Base-by-base conservation (phyloP, 1,140 invertebrate genomes). In the Sipha flava region DNA sequence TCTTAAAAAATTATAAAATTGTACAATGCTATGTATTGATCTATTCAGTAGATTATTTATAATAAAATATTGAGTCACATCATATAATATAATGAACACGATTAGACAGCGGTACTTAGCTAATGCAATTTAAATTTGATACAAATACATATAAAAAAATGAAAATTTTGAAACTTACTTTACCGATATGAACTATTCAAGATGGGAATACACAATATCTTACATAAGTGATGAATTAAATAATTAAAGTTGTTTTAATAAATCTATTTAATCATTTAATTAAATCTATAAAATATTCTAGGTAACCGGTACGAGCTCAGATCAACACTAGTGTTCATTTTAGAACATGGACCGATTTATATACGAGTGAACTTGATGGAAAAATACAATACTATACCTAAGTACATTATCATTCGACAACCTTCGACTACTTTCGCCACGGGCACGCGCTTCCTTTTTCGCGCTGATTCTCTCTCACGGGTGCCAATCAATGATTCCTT, bases 371-470 rank as follows among this genome's bases (percentile, higher is more conserved):
- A 47, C 40, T 26, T 47, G 43, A 70, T 47, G 66, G 34, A 70
- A 70, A 66, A 66, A 66, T 66, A 70, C 18, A 70, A 72, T 72
- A 47, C 68, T 49, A 72, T 66, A 75, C 72, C 47, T 75, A 75
- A 54, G 72, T 23, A 54, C 34, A 75, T 75, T 75, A 75, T 75
- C 72, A 75, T 75, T 75, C 47, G 72, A 31, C 72, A 75, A 75
- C 72, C 72, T 75, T 75, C 72, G 72, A 75, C 72, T 75, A 75
- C 72, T 75, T 75, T 75, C 72, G 72, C 72, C 47, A 75, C 49
- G 72, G 70, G 72, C 31, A 75, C 47, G 49, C 31, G 72, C 49
- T 75, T 75, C 45, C 47, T 75, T 75, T 75, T 75, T 54, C 72
- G 29, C 72, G 72, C 29, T 75, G 49, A 75, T 75, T 75, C 49